These are phyloP conservation scores for Bagarius yarrelli DNA, from an alignment of 2,113 vertebrate species.

Conservation along the genomic window DNA sequence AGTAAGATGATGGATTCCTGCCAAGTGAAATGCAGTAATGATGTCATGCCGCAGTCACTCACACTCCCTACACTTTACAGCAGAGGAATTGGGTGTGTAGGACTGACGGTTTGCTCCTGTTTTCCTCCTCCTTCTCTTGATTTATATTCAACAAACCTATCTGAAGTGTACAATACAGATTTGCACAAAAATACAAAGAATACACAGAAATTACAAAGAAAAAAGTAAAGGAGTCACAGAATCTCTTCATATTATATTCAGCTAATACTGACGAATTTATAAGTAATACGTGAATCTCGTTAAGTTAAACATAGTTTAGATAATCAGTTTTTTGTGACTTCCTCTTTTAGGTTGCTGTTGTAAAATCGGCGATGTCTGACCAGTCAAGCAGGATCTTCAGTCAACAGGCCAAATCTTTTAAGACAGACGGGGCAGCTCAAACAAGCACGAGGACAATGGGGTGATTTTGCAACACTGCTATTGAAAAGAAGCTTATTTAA, in stretches of 20 bases:
- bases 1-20: not conserved
- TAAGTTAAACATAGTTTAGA: too few species aligned
- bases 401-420: slow-evolving; percentile 39
- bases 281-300: too few species aligned
- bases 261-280: too few species aligned
- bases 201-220: too few species aligned
- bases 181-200: too few species aligned
- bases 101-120: not conserved
- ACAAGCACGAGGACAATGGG: slow-evolving; percentile 13
- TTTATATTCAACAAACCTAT: not conserved
- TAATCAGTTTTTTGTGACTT: too few species aligned
- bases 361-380: not conserved
- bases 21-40: not conserved
- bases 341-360: not conserved
- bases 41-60: not conserved
- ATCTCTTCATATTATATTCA: too few species aligned
- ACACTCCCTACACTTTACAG: not conserved
- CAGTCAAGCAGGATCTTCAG: slow-evolving; percentile 27
- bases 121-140: not conserved
- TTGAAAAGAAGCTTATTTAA: slow-evolving; percentile 2
- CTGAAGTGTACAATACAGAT: too few species aligned
- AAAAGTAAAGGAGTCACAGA: too few species aligned
- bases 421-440: slow-evolving; percentile 7
- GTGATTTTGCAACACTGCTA: slow-evolving; percentile 1
- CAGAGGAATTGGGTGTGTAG: not conserved